These are phyloP conservation scores for Gambusia affinis DNA, from an alignment of 2,113 vertebrate genomes.

Conservation along the genomic window DNA sequence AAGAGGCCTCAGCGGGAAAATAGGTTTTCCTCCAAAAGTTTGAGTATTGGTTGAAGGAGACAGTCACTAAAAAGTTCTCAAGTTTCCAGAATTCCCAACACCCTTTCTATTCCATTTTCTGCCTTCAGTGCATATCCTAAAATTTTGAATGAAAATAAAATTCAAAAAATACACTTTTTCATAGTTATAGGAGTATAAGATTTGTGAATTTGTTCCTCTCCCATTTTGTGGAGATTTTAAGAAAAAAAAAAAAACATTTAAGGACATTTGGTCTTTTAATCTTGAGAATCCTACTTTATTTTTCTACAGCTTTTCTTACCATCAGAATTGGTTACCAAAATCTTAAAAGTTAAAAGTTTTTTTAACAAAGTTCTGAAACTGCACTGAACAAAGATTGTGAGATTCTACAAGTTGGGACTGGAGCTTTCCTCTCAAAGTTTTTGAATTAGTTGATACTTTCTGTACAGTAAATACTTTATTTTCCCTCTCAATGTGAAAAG, in stretches of 20 bases:
- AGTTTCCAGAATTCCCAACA: slow-evolving; percentile 41
- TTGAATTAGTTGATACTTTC: slow-evolving; percentile 53
- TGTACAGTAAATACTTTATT: slow-evolving; percentile 69
- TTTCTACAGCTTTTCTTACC: slow-evolving; percentile 76
- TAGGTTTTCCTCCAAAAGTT: slow-evolving; percentile 27
- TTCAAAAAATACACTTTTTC: slow-evolving; percentile 30
- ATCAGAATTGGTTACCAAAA: slow-evolving; percentile 59
- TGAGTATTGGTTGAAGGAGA: slow-evolving; percentile 32
- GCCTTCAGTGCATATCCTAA: slow-evolving; percentile 50
- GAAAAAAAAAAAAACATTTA: slow-evolving; percentile 41
- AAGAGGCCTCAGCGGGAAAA: slow-evolving; percentile 27
- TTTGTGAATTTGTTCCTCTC: slow-evolving; percentile 56
- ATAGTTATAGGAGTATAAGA: slow-evolving; percentile 24
- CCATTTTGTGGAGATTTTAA: slow-evolving; percentile 71
- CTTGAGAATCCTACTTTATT: slow-evolving; percentile 70
- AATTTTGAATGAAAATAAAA: slow-evolving; percentile 18
- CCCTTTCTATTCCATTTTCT: slow-evolving; percentile 49
- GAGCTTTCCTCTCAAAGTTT: slow-evolving; percentile 35
- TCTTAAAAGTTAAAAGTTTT: slow-evolving; percentile 49
- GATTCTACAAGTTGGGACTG: slow-evolving; percentile 26
- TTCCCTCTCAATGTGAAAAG: slow-evolving; percentile 64
- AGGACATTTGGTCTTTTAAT: slow-evolving; percentile 77
- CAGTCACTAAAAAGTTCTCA: slow-evolving; percentile 23
- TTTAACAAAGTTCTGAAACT: slow-evolving; percentile 42
- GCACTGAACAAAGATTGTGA: slow-evolving; percentile 57